Evolutionary conservation across 2,797 vertebrate species (phyloP), one percentile per base, ranked within the genome.

Genomic region (Peromyscus eremicus): DNA sequence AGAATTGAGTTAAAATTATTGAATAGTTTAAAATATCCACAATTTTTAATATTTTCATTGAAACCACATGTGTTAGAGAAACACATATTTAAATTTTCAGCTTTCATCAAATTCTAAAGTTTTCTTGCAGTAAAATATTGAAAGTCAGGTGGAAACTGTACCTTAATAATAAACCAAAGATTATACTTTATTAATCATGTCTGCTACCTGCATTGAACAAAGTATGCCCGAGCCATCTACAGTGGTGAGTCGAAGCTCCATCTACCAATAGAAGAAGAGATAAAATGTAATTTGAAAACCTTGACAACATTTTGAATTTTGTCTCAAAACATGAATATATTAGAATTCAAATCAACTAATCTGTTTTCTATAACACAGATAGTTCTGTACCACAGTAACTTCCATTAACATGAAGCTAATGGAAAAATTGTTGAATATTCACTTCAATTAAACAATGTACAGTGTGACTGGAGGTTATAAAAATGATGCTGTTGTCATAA

Each of bases 361-460:
- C 37, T 37, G 32, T 40, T 68, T 64, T 64, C 40, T 1, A 37
- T 52, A 16, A 73, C 32, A 77, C 1, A 40, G 27, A 70, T 87
- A 49, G 1, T 27, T 21, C 9, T 14, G 11, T 46, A 19, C 2
- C 60, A 32, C 5, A 43, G 7, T 32, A 13, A 13, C 17, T 60
- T 13, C 5, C 8, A n/a, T 12, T 19, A 49, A 32, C 7, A 23
- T 73, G 43, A 71, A 9, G 4, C 5, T 32, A 19, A 62, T 34
- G 12, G 14, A 29, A 2, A 4, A 40, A 52, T 1, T 23, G 2
- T 21, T 73, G 0, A 49, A 32, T 1, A 4, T 19, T 29, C 27
- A 9, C 85, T 91, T 80, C 37, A 37, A 25, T 57, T 88, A 17
- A 52, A 95, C 5, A 86, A 87, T 83, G 75, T 29, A 92, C 66